Percentiles rank a stretch among this genome's conserved stretches.
Evolutionary conservation across 2,888 invertebrate genomes (phyloP).

Genomic region (Subacronicta megacephala): DNA sequence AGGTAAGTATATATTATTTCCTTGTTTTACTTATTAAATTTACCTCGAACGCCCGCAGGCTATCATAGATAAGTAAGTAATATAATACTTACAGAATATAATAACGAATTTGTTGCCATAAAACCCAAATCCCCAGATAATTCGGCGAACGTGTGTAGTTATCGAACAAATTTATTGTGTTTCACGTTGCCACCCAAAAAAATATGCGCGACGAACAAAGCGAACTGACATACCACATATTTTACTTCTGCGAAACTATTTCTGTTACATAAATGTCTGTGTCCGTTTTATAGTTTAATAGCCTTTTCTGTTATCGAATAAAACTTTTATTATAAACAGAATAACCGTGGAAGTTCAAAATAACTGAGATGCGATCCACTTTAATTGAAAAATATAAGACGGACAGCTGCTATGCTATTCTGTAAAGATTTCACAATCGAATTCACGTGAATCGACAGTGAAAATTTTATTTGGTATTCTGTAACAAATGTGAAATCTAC

Average conservation of each 20-base stretch:
- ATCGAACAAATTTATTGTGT: constrained; percentile 13
- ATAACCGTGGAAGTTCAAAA: constrained; percentile 31
- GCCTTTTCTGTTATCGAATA: constrained; percentile 38
- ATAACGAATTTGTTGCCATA: not conserved
- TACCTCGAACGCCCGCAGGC: constrained; percentile 1
- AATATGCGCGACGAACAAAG: constrained; percentile 2
- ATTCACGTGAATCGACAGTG: no score
- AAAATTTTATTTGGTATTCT: no score
- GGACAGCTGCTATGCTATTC: constrained; percentile 28
- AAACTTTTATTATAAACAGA: constrained; percentile 38
- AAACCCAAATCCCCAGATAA: constrained; percentile 8
- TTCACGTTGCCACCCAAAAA: constrained; percentile 10
- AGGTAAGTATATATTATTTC: constrained; percentile 15
- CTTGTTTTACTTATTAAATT: constrained; percentile 1
- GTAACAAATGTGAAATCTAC: no score
- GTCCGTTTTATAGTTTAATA: constrained; percentile 37
- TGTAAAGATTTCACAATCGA: no score
- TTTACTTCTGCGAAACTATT: constrained; percentile 31
- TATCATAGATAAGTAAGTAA: constrained; percentile 2
- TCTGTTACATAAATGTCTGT: constrained; percentile 30
- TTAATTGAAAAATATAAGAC: not conserved
- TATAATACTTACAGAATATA: not conserved
- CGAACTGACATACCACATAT: constrained; percentile 22
- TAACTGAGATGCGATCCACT: constrained; percentile 10
- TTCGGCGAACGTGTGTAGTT: constrained; percentile 5